Evolutionary conservation across 1,140 invertebrate genomes (phyloP).

Genomic region (Lethocerus indicus): DNA sequence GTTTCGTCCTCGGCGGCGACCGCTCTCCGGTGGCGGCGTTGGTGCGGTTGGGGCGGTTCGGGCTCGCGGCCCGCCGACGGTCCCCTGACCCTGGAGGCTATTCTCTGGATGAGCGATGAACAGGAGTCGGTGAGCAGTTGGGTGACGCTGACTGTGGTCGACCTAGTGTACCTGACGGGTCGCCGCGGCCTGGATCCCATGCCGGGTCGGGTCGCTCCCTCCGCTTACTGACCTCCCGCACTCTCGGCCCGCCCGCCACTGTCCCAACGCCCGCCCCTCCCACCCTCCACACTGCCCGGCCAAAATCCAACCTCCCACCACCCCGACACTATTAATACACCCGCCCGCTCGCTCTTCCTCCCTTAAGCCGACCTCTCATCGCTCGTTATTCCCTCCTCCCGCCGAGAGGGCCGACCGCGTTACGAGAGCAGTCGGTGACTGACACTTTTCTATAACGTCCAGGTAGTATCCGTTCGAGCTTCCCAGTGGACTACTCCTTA

Average conservation of each 20-base stretch:
- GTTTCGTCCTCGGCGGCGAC: neutral
- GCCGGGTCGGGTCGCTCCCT: neutral
- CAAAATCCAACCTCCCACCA: conserved; percentile 4
- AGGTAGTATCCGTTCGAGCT: neutral
- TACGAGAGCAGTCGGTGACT: neutral
- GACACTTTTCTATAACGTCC: neutral
- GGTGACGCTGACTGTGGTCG: conserved; percentile 62
- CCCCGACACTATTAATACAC: conserved; percentile 14
- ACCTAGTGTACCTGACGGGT: conserved; percentile 44
- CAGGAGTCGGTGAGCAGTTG: conserved; percentile 69
- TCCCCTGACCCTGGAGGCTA: conserved; percentile 49
- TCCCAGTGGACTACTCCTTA: neutral
- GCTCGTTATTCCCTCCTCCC: neutral
- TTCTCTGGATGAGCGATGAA: conserved; percentile 57
- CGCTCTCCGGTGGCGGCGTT: neutral
- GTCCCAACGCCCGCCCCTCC: too few species aligned
- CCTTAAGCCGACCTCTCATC: neutral
- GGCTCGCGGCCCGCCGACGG: conserved; percentile 30
- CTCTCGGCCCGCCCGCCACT: conserved; percentile 1
- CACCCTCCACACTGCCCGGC: too few species aligned
- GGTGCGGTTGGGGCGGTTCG: conserved; percentile 2
- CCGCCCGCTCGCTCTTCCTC: neutral
- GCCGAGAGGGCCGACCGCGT: neutral
- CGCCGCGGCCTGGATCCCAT: conserved; percentile 1
- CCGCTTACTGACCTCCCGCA: neutral